phyloP scores from a whole-genome alignment of 2,113 vertebrate species.

The Pycnonotus jocosus region DNA sequence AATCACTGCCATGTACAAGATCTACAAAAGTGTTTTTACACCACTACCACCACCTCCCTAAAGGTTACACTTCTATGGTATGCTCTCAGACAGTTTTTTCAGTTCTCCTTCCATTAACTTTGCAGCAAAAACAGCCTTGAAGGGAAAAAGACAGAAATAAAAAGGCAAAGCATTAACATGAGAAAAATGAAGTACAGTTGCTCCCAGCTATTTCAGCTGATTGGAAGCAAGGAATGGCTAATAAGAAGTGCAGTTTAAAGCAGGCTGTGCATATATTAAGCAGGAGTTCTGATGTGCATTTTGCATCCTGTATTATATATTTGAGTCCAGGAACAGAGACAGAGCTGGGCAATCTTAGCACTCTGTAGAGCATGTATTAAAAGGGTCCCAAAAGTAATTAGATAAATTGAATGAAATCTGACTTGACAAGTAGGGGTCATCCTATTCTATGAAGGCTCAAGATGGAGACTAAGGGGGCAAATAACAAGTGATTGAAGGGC shows the following conservation, averaged over 20 bases:
- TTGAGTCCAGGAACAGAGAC: background rate
- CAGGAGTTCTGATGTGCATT: background rate
- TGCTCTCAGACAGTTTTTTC: background rate
- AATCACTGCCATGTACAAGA: background rate
- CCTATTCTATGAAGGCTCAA: conserved; percentile 37
- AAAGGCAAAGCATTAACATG: background rate
- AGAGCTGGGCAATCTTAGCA: background rate
- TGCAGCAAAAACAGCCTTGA: background rate
- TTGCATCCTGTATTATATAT: background rate
- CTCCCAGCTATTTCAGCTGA: background rate
- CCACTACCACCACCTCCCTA: background rate
- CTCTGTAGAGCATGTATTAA: background rate
- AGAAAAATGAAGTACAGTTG: background rate
- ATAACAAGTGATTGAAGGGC: conserved; percentile 41
- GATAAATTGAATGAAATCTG: conserved; percentile 53
- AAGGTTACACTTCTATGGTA: background rate
- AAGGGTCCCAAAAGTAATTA: conserved; percentile 43
- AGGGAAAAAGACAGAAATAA: background rate
- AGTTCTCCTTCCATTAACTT: background rate
- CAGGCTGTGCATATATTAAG: background rate
- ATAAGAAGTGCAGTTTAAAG: background rate
- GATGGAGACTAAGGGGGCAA: conserved; percentile 45
- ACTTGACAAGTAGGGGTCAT: conserved; percentile 55
- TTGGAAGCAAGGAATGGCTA: background rate
- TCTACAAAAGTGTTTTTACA: background rate